phyloP scores from a whole-genome alignment of 1,140 invertebrate species.

The Temnothorax nylanderi region DNA sequence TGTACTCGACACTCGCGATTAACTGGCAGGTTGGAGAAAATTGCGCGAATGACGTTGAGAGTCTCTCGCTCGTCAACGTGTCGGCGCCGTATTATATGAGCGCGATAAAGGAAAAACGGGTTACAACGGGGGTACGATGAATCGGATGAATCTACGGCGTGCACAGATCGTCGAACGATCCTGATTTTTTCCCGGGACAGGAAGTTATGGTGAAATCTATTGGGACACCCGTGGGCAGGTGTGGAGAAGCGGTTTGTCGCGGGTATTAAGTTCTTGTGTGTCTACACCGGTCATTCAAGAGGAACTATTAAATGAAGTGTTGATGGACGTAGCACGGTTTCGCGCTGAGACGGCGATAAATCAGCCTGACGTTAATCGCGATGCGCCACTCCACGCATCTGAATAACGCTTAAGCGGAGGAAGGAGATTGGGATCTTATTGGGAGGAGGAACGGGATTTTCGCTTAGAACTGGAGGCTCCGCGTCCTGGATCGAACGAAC shows the following conservation, averaged over 20 bases:
- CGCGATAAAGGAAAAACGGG: background rate
- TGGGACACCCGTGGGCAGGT: constrained; percentile 31
- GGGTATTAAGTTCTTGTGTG: constrained; percentile 22
- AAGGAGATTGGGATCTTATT: background rate
- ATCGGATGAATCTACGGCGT: background rate
- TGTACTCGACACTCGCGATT: constrained; percentile 1
- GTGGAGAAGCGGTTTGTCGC: constrained; percentile 13
- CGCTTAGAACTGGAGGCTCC: background rate
- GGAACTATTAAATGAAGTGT: constrained; percentile 37
- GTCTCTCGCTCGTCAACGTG: background rate
- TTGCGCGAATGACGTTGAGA: constrained; percentile 6
- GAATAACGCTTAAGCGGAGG: constrained; percentile 1
- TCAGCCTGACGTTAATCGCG: constrained; percentile 53
- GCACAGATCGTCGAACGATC: constrained; percentile 1
- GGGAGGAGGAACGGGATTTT: constrained; percentile 15
- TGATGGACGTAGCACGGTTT: constrained; percentile 41
- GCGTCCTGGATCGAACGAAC: background rate
- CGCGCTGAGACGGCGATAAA: constrained; percentile 33
- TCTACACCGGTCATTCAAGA: background rate
- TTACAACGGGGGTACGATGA: background rate
- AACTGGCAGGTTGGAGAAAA: constrained; percentile 5
- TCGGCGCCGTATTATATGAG: background rate
- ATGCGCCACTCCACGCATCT: background rate
- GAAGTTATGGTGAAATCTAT: constrained; percentile 15
- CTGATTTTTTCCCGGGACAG: background rate